These are phyloP conservation scores for Cuculus canorus DNA, from an alignment of 2,797 vertebrate genomes.

Conservation along the genomic window DNA sequence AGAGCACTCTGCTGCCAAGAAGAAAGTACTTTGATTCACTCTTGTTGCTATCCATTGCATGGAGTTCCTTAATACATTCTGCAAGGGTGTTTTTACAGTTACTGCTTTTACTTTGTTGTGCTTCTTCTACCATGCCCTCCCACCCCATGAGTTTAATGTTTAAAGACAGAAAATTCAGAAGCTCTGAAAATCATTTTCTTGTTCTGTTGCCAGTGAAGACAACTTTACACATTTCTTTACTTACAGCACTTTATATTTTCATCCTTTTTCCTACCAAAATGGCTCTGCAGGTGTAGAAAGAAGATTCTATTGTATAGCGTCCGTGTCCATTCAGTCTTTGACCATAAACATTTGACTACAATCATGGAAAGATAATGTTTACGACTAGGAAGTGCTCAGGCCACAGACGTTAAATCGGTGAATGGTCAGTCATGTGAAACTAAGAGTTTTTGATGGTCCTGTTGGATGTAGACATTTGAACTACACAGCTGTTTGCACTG, in stretches of 20 bases:
- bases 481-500: neutral
- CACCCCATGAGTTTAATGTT: neutral
- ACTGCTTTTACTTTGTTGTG: neutral
- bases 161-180: neutral
- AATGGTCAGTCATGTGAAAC: neutral
- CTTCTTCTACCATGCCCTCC: neutral
- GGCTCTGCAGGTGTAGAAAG: neutral
- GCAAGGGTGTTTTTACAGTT: neutral
- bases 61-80: neutral
- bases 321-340: neutral
- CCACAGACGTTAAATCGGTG: neutral
- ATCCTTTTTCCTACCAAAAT: neutral
- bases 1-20: neutral
- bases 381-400: neutral
- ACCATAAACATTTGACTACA: neutral
- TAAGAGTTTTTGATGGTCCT: neutral
- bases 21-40: neutral
- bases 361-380: neutral
- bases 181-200: neutral
- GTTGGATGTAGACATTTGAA: neutral
- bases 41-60: neutral
- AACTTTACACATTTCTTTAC: neutral
- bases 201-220: neutral
- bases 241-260: neutral
- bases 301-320: neutral